Conservation (phyloP, 2,113 vertebrate species). For the Paradisaea rubra region DNA sequence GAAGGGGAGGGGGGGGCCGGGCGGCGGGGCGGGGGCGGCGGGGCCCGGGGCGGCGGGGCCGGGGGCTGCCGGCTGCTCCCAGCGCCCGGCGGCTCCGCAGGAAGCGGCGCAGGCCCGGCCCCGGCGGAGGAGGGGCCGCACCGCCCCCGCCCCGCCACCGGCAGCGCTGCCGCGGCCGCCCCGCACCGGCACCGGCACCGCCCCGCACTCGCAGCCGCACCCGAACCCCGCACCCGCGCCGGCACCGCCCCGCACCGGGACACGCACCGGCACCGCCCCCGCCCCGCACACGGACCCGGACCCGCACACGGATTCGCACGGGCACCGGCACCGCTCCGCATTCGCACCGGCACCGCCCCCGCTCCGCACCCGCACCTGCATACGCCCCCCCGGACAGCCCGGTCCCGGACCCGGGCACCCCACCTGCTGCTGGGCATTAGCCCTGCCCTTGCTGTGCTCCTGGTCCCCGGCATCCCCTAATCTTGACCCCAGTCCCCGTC, state of each 20-base stretch:
- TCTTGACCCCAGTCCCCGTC: background rate
- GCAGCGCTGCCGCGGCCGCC: background rate
- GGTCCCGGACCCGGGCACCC: background rate
- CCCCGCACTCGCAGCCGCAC: background rate
- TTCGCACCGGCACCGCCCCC: background rate
- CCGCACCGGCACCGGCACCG: background rate
- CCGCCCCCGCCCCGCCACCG: no score
- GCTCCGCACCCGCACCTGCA: background rate
- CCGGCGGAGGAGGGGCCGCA: no score
- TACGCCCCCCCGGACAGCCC: background rate
- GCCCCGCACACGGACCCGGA: background rate
- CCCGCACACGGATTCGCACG: background rate
- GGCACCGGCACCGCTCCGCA: background rate
- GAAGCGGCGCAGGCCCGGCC: no score
- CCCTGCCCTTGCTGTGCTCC: background rate
- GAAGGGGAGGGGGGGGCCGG: no score
- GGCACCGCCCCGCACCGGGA: background rate
- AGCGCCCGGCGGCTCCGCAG: no score
- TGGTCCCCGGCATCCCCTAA: background rate
- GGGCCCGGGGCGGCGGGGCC: no score
- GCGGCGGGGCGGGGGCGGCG: no score
- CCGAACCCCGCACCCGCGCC: background rate
- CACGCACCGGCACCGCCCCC: background rate
- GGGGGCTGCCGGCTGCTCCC: no score
- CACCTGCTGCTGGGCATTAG: background rate